phyloP scores from a whole-genome alignment of 2,888 invertebrate genomes.

The Macrosiphum euphorbiae region DNA sequence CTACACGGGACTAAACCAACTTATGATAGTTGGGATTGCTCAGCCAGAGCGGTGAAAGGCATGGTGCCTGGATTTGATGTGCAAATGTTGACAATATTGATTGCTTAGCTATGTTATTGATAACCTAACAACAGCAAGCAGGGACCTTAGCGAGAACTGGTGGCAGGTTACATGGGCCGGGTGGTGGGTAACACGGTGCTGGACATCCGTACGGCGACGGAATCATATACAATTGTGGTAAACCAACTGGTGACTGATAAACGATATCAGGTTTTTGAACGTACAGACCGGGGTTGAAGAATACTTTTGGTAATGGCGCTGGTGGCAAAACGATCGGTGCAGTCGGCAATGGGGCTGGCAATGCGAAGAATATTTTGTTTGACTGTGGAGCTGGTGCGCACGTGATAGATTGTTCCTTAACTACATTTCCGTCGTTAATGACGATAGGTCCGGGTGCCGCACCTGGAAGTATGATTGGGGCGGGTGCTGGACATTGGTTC shows the following conservation, averaged over 20 bases:
- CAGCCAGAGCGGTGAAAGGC: not conserved
- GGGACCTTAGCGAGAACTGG: not conserved
- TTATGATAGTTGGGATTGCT: not conserved
- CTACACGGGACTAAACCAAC: not conserved
- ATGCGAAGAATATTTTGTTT: constrained; percentile 4
- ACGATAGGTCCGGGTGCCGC: constrained; percentile 27
- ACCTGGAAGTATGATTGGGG: constrained; percentile 1
- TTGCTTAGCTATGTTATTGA: not conserved
- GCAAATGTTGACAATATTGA: too few species aligned
- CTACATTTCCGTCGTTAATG: constrained; percentile 9
- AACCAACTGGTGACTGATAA: not conserved
- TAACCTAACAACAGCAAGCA: not conserved
- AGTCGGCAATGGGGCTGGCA: not conserved
- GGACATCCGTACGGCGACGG: not conserved
- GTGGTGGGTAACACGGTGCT: not conserved
- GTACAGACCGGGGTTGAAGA: constrained; percentile 32
- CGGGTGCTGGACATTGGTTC: not conserved
- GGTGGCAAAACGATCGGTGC: constrained; percentile 33
- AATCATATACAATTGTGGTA: constrained; percentile 34
- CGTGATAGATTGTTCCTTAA: not conserved
- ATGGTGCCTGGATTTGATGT: not conserved
- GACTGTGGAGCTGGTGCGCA: not conserved
- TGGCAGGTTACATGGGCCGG: not conserved
- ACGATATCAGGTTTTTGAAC: constrained; percentile 40
- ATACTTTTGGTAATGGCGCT: constrained; percentile 10